A percentile compares a stretch with the other conserved stretches of the same genome.
These are phyloP conservation scores for Nomada goodeniana DNA, from an alignment of 2,888 invertebrate genomes.

Conservation along the genomic window DNA sequence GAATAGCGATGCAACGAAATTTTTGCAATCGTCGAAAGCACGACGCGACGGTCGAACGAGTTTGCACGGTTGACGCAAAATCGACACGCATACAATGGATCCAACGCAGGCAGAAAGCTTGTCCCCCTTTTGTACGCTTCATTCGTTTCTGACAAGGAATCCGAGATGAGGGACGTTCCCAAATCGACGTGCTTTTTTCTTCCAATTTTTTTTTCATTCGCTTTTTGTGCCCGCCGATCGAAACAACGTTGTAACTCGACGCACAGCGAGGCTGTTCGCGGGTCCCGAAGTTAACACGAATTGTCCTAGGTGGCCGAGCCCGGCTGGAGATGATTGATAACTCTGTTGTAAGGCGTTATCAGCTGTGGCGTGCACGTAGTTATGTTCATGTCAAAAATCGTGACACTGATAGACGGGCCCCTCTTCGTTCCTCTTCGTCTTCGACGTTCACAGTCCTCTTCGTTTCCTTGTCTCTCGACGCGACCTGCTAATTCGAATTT, in stretches of 20 bases:
- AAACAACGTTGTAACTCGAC: conserved; percentile 55
- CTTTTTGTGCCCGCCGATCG: conserved; percentile 3
- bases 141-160: conserved; percentile 50
- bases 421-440: conserved; percentile 42
- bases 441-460: conserved; percentile 4
- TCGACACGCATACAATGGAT: conserved; percentile 41
- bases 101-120: conserved; percentile 30
- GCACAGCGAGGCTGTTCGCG: conserved; percentile 48
- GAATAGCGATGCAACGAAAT: conserved; percentile 11
- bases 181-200: conserved; percentile 23
- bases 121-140: conserved; percentile 43
- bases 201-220: background rate
- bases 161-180: conserved; percentile 44
- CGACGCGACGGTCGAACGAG: background rate
- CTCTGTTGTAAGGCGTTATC: conserved; percentile 75
- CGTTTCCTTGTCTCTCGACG: conserved; percentile 44
- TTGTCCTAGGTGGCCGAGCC: conserved; percentile 69
- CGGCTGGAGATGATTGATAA: conserved; percentile 78
- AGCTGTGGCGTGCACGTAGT: conserved; percentile 75
- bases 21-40: conserved; percentile 10
- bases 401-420: conserved; percentile 72
- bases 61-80: conserved; percentile 20
- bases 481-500: conserved; percentile 77
- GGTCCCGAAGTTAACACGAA: conserved; percentile 57
- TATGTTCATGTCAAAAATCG: conserved; percentile 76